phyloP scores from a whole-genome alignment of 2,797 vertebrate species.

The Cetoscarus ocellatus region DNA sequence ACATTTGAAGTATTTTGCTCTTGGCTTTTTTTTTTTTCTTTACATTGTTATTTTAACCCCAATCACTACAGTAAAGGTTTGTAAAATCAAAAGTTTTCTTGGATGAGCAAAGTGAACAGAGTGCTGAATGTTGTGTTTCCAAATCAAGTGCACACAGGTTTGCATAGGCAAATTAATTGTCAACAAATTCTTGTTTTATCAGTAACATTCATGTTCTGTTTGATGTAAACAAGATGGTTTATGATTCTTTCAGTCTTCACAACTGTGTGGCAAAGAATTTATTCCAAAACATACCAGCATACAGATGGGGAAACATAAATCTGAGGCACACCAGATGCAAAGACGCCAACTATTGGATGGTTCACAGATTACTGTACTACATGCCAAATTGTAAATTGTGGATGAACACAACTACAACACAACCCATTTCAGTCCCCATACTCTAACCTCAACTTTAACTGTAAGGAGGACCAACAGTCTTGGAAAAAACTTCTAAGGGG shows the following conservation, averaged over 20 bases:
- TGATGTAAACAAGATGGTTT: slow-evolving; percentile 16
- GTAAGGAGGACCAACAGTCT: neutral
- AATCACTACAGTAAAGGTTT: neutral
- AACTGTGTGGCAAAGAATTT: slow-evolving; percentile 8
- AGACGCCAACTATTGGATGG: neutral
- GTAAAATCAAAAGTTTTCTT: slow-evolving; percentile 6
- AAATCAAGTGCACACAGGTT: slow-evolving; percentile 23
- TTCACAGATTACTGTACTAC: neutral
- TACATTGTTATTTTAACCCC: neutral
- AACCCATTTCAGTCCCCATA: too few species aligned
- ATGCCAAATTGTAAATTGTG: neutral
- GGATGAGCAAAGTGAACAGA: neutral
- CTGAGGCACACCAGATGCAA: slow-evolving; percentile 46
- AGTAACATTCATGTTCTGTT: slow-evolving; percentile 27
- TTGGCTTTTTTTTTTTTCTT: slow-evolving; percentile 1
- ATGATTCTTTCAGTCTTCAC: neutral
- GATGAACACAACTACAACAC: too few species aligned
- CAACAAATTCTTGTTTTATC: slow-evolving; percentile 2
- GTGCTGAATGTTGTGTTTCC: slow-evolving; percentile 9
- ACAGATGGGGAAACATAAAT: slow-evolving; percentile 46
- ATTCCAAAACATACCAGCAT: neutral
- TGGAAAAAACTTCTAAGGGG: neutral
- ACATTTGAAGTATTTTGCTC: slow-evolving; percentile 15
- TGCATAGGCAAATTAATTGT: slow-evolving; percentile 1
- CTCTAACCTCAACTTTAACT: too few species aligned